phyloP scores from a whole-genome alignment of 2,888 invertebrate genomes.

The Drosophila nr. medialis region DNA sequence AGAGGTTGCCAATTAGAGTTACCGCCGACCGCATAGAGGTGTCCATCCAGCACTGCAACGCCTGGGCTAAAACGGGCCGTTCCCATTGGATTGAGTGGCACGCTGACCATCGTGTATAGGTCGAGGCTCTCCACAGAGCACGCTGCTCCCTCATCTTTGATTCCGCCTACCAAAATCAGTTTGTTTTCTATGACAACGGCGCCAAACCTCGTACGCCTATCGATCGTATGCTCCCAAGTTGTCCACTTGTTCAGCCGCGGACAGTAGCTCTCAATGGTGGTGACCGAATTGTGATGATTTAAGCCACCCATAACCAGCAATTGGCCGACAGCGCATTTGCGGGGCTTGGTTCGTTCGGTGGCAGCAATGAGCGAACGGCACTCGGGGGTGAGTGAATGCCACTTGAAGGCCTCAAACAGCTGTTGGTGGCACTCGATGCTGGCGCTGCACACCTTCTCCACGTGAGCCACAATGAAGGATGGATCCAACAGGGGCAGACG shows the following conservation, averaged over 20 bases:
- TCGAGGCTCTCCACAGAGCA: slow-evolving; percentile 94
- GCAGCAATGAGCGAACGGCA: slow-evolving; percentile 89
- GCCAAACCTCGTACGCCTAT: slow-evolving; percentile 93
- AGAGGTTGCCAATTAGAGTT: slow-evolving; percentile 92
- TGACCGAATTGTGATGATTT: too few relatives aligned
- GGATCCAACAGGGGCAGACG: slow-evolving; percentile 94
- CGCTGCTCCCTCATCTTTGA: slow-evolving; percentile 83
- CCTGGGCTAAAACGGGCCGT: slow-evolving; percentile 93
- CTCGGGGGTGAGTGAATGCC: slow-evolving; percentile 93
- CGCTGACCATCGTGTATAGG: slow-evolving; percentile 92
- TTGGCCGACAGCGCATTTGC: slow-evolving; percentile 88
- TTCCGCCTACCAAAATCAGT: slow-evolving; percentile 95
- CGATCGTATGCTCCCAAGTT: slow-evolving; percentile 83
- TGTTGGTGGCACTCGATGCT: slow-evolving; percentile 91
- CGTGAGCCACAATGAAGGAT: slow-evolving; percentile 95
- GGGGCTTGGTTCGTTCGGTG: slow-evolving; percentile 92
- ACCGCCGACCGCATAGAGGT: slow-evolving; percentile 97
- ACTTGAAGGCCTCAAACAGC: slow-evolving; percentile 96
- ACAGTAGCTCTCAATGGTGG: slow-evolving; percentile 93
- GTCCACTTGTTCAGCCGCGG: slow-evolving; percentile 84
- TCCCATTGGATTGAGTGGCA: slow-evolving; percentile 93
- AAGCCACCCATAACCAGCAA: slow-evolving; percentile 93
- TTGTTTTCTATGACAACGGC: slow-evolving; percentile 93
- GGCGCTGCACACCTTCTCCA: slow-evolving; percentile 88
- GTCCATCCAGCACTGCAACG: slow-evolving; percentile 91